Evolutionary conservation across 2,113 vertebrate genomes (phyloP), one percentile per base, ranked within the genome.

Genomic region (Peromyscus californicus): DNA sequence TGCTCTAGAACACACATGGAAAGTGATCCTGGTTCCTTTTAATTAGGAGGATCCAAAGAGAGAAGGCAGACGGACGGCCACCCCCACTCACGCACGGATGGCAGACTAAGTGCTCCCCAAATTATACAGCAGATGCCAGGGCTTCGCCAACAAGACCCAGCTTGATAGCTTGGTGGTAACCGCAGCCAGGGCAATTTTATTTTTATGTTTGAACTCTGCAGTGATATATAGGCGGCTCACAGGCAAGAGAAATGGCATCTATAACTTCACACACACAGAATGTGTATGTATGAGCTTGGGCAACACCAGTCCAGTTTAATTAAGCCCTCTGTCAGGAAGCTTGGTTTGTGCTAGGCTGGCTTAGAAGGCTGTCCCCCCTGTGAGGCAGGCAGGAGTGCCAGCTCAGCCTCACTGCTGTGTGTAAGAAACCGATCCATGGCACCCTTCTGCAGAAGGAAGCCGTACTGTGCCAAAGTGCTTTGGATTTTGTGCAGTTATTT

Each of bases 61-160:
- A 96, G 93, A 96, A 98, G 97, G 94, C 96, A 97, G 97, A 93
- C 74, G 11, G 97, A 93, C 74, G 11, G 91, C 94, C 1, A n/a
- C 94, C 93, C 95, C 86, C 97, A 96, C 97, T 93, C 97, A 94
- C 45, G 4, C 97, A 96, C 33, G 15, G 86, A 70, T 33, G 96
- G 94, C 89, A 97, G 95, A 86, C 89, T 91, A 93, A 96, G 84
- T 93, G 98, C 95, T 98, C 98, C 94, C 97, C 98, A 98, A 97
- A 98, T 98, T 97, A 96, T 91, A 97, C 89, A 90, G 94, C 97
- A 97, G 96, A 96, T 98, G 96, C 97, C 96, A 96, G 87, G 97
- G 92, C 91, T 94, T 82, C 8, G 0, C 86, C 96, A 97, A 97
- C 97, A 98, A 98, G 97, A 98, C 97, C 86, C 93, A 95, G 98